These are phyloP conservation scores for Harmothoe impar DNA, from an alignment of 2,888 invertebrate species.

Conservation along the genomic window DNA sequence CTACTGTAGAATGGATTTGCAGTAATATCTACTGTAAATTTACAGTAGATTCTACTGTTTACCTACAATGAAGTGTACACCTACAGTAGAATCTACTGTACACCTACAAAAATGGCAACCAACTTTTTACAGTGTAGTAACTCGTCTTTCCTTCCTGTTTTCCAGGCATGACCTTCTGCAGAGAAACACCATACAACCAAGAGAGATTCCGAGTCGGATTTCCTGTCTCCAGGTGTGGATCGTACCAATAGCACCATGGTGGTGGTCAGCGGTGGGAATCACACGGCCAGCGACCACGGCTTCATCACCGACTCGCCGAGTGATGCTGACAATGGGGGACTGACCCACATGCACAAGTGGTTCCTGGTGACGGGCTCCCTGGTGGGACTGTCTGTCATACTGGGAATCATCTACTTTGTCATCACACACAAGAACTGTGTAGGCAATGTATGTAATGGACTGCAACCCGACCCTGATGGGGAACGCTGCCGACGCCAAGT, in stretches of 20 bases:
- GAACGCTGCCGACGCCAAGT: slow-evolving; percentile 49
- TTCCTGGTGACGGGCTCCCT: slow-evolving; percentile 55
- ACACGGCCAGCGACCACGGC: not conserved
- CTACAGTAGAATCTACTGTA: too few species aligned
- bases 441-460: not conserved
- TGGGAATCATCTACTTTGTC: slow-evolving; percentile 44
- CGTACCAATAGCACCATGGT: not conserved
- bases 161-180: not conserved
- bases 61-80: too few species aligned
- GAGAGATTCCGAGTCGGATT: not conserved
- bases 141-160: not conserved
- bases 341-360: slow-evolving; percentile 59
- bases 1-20: too few species aligned
- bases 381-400: slow-evolving; percentile 18
- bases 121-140: too few species aligned
- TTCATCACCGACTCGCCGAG: not conserved
- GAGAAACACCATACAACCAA: not conserved
- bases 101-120: too few species aligned
- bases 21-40: too few species aligned
- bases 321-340: slow-evolving; percentile 38
- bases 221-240: not conserved
- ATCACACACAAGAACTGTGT: slow-evolving; percentile 46
- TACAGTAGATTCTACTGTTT: too few species aligned
- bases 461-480: slow-evolving; percentile 25
- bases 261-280: not conserved